phyloP scores from a whole-genome alignment of 2,888 invertebrate genomes.

The Priocnemis perturbator region DNA sequence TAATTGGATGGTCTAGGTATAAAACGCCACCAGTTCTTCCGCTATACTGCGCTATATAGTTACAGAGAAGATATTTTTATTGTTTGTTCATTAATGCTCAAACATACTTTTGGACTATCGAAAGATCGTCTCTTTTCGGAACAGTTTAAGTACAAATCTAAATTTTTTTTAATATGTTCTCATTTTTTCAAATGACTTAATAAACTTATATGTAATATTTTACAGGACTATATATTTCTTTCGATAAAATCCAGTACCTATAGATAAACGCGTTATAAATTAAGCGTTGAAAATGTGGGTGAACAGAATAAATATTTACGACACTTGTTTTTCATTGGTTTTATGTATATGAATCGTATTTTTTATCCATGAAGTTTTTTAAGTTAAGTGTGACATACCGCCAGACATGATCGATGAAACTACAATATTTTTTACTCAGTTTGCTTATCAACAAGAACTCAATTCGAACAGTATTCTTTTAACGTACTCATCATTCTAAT shows the following conservation, averaged over 20 bases:
- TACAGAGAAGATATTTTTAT: constrained; percentile 6
- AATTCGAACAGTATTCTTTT: constrained; percentile 49
- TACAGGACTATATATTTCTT: constrained; percentile 23
- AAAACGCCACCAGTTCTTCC: no score
- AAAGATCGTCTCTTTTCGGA: no score
- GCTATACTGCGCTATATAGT: not conserved
- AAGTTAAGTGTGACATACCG: constrained; percentile 35
- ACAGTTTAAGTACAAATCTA: no score
- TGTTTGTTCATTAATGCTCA: constrained; percentile 2
- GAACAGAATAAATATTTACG: constrained; percentile 49
- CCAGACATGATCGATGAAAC: constrained; percentile 33
- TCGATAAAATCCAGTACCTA: no score
- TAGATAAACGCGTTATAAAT: constrained; percentile 14
- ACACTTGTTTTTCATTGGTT: constrained; percentile 39
- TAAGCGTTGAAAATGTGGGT: constrained; percentile 40
- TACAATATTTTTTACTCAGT: constrained; percentile 37
- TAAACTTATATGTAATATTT: not conserved
- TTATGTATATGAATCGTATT: constrained; percentile 45
- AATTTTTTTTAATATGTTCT: no score
- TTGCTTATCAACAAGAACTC: constrained; percentile 44
- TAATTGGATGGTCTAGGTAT: no score
- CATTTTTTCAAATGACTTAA: no score
- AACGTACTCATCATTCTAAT: constrained; percentile 45
- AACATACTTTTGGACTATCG: no score
- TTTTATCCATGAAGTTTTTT: constrained; percentile 42